A percentile compares a stretch with the other conserved stretches of the same genome.
These are phyloP conservation scores for Lytechinus pictus DNA, from an alignment of 35 echinoderm and acorn worm genomes.

Conservation along the genomic window DNA sequence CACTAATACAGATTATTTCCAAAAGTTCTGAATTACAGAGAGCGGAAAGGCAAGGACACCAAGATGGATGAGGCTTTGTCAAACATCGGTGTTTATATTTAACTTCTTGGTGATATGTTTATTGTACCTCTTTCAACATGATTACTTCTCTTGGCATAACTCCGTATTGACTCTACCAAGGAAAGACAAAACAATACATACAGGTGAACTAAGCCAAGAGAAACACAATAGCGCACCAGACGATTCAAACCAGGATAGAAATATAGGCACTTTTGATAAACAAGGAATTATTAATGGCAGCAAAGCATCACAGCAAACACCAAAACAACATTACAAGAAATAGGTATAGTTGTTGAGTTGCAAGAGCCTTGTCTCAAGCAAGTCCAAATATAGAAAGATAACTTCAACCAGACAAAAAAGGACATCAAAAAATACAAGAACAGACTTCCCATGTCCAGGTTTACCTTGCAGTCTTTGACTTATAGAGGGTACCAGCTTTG, in stretches of 20 bases:
- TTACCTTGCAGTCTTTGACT: background rate
- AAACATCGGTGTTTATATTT: background rate
- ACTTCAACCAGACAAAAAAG: background rate
- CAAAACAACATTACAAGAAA: background rate
- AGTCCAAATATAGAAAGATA: slow-evolving; percentile 21
- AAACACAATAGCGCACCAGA: background rate
- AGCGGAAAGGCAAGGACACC: background rate
- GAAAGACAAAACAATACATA: background rate
- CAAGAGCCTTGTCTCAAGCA: background rate
- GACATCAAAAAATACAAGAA: background rate
- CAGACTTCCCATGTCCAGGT: background rate
- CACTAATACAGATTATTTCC: too few relatives aligned
- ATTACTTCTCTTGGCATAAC: background rate
- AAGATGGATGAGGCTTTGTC: background rate
- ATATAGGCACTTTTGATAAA: background rate
- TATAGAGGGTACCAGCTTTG: background rate
- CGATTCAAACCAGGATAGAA: background rate
- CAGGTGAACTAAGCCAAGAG: background rate
- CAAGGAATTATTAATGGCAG: background rate
- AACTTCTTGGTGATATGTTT: background rate
- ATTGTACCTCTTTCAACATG: background rate
- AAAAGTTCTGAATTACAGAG: background rate
- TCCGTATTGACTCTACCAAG: background rate
- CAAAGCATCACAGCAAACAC: background rate
- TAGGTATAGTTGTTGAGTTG: background rate